These are phyloP conservation scores for Halichoerus grypus DNA, from an alignment of 2,113 vertebrate species.

Conservation along the genomic window DNA sequence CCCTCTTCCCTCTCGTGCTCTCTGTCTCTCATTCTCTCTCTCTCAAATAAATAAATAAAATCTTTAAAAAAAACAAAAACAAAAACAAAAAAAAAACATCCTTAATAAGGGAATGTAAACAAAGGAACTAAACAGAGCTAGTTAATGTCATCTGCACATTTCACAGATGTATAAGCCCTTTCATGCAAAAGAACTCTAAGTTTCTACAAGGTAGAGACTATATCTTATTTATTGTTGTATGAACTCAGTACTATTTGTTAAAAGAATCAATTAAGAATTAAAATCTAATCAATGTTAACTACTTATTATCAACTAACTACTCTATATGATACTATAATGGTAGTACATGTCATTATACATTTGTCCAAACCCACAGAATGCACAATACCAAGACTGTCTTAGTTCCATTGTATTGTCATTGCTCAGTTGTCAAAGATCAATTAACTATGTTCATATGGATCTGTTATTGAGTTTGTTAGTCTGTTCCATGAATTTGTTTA, in stretches of 20 bases:
- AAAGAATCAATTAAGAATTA: not conserved
- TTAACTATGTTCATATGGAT: not conserved
- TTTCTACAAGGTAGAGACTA: not conserved
- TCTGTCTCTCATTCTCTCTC: too few relatives aligned
- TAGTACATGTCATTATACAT: not conserved
- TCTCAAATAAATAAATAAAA: too few relatives aligned
- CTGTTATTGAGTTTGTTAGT: not conserved
- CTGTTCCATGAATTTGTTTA: not conserved
- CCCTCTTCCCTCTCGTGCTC: too few relatives aligned
- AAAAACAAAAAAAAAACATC: not conserved
- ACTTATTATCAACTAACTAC: not conserved
- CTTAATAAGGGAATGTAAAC: constrained; percentile 34
- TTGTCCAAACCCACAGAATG: not conserved
- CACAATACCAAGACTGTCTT: not conserved
- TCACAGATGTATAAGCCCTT: not conserved
- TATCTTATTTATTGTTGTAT: not conserved
- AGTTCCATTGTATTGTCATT: not conserved
- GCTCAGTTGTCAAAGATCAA: not conserved
- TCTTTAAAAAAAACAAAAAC: too few relatives aligned
- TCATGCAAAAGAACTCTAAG: not conserved
- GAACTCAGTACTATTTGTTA: not conserved
- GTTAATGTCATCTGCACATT: not conserved
- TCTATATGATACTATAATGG: not conserved
- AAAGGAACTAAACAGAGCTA: constrained; percentile 24
- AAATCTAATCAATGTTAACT: not conserved